Percentiles rank a stretch among this genome's conserved stretches.
These are phyloP conservation scores for Dasypolia templi DNA, from an alignment of 2,888 invertebrate species.

Conservation along the genomic window DNA sequence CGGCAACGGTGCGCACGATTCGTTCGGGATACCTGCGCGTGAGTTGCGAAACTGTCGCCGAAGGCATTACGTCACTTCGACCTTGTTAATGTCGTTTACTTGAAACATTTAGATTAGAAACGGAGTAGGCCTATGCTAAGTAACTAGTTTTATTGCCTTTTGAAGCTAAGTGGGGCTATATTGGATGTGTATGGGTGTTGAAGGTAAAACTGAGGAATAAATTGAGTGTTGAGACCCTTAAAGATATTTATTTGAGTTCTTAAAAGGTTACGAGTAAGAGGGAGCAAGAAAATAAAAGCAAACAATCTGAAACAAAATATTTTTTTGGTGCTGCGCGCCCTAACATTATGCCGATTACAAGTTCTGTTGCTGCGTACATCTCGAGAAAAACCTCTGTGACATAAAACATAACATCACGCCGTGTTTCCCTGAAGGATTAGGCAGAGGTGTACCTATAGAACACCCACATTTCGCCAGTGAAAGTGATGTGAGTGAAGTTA, in stretches of 20 bases:
- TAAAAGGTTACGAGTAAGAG: not conserved
- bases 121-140: slow-evolving; percentile 15
- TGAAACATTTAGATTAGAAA: slow-evolving; percentile 52
- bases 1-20: slow-evolving; percentile 48
- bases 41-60: slow-evolving; percentile 63
- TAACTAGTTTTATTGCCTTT: slow-evolving; percentile 16
- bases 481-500: not conserved
- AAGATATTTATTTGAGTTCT: not conserved
- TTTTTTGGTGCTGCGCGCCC: not conserved
- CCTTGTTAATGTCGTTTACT: slow-evolving; percentile 64
- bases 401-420: not conserved
- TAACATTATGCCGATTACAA: not conserved
- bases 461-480: not conserved
- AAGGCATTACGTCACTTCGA: slow-evolving; percentile 51
- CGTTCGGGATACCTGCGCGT: slow-evolving; percentile 45
- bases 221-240: not conserved
- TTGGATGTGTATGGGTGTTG: not conserved
- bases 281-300: not conserved
- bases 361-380: not conserved
- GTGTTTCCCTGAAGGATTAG: not conserved
- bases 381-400: not conserved
- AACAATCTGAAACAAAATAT: not conserved
- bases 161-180: slow-evolving; percentile 14
- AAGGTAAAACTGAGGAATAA: not conserved
- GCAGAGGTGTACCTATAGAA: not conserved